Base-by-base conservation (phyloP, 2,797 vertebrate species). In the Pygocentrus nattereri region DNA sequence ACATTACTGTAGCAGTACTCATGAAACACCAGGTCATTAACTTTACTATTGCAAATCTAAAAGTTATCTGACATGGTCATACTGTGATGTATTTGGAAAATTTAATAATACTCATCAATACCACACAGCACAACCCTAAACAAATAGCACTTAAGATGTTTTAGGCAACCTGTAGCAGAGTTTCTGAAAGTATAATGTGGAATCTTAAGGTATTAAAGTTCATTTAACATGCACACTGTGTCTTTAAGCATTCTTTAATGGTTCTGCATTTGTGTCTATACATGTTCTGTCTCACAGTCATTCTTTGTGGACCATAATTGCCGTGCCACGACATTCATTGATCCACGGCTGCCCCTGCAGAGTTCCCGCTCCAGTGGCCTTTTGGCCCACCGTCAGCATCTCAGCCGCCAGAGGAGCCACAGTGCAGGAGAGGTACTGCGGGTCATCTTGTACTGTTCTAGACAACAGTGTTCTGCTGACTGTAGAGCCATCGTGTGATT, bases 231-330 rank as follows among this genome's bases (percentile, higher is more conserved):
- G 5, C 38, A 3, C 34, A 34, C 7, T 41, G 1, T 50, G 49
- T 50, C 15, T 3, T 50, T 15, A 50, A 50, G 4, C 15, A 1
- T 15, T 50, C 18, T 4, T 4, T 21, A 21, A 79, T 13, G n/a
- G 3, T 19, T 67, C 38, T 16, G 27, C 50, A 25, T 38, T 19
- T 19, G 49, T 3, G 47, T 47, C 65, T 1, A 62, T 47, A 7
- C 44, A 10, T 44, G 41, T 44, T 82, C 50, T n/a, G 52, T 82
- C 65, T 31, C 76, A 77, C 87, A 99, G 98, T 94, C 98, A 11
- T 99, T 99, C 90, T 99, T 99, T 69, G 98, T 99, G 13, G 98
- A 99, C 92, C 98, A 99, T 93, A 99, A 99, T 88, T 97, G 97
- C 86, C 95, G 97, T 44, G 97, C 97, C 56, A 99, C 98, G 25